Evolutionary conservation across 2,797 vertebrate genomes (phyloP).

Genomic region (Acridotheres tristis): DNA sequence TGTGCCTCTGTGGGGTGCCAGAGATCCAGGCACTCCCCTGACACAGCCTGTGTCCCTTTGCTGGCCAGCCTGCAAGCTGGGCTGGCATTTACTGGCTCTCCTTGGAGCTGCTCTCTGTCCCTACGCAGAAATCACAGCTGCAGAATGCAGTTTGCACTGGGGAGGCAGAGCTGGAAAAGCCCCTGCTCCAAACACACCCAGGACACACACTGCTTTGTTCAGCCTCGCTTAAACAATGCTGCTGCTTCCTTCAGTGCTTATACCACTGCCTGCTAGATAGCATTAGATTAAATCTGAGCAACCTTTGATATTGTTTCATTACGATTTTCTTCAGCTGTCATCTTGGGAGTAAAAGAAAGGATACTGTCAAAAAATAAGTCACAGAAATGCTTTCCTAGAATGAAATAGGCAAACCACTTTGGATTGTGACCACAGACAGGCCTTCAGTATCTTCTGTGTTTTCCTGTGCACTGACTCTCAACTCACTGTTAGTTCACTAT

Average conservation of each 20-base stretch:
- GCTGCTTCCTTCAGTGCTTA: background rate
- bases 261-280: background rate
- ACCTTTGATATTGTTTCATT: background rate
- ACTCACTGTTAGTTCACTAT: background rate
- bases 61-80: background rate
- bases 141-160: background rate
- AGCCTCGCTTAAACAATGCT: background rate
- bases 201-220: background rate
- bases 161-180: background rate
- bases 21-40: background rate
- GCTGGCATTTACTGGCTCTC: background rate
- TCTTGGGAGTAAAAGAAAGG: background rate
- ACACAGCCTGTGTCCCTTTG: background rate
- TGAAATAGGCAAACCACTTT: background rate
- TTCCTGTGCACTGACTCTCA: background rate
- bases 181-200: background rate
- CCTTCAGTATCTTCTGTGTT: background rate
- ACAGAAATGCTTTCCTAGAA: background rate
- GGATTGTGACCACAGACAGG: background rate
- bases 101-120: background rate
- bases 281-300: background rate
- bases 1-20: accelerated
- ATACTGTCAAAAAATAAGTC: background rate
- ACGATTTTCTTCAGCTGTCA: background rate
- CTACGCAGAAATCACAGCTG: background rate